Conservation (phyloP, 2,888 invertebrate species). For the Yponomeuta evonymella region DNA sequence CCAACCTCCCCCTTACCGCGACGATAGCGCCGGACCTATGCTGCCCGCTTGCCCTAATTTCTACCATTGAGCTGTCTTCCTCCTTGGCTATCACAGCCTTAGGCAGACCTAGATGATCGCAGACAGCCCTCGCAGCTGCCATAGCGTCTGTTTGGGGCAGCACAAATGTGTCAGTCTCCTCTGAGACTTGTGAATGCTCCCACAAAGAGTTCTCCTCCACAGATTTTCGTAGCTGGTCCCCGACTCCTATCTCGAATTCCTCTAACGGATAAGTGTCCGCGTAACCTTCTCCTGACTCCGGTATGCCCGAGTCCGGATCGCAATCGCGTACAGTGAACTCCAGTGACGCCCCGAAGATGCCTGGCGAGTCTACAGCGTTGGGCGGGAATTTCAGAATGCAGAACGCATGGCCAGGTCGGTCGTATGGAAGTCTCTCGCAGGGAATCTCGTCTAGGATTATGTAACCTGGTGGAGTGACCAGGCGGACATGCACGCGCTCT, state of each 20-base stretch:
- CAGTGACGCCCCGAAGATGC: conserved; percentile 90
- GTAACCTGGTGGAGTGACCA: conserved; percentile 91
- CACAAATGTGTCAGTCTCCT: conserved; percentile 95
- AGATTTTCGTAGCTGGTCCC: conserved; percentile 49
- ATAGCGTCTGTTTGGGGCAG: conserved; percentile 76
- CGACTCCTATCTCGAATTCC: conserved; percentile 76
- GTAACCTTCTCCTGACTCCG: conserved; percentile 97
- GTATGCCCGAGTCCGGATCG: conserved; percentile 94
- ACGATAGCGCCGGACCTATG: conserved; percentile 95
- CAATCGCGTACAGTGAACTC: conserved; percentile 97
- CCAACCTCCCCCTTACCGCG: conserved; percentile 88
- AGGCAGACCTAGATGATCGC: conserved; percentile 56
- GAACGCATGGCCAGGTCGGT: conserved; percentile 90
- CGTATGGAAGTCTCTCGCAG: conserved; percentile 88
- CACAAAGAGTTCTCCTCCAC: no score
- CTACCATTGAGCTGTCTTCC: conserved; percentile 55
- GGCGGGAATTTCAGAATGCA: conserved; percentile 90
- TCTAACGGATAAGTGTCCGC: conserved; percentile 97
- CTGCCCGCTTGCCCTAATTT: conserved; percentile 77
- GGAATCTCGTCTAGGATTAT: conserved; percentile 82
- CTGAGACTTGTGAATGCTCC: conserved; percentile 42
- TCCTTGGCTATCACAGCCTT: conserved; percentile 38
- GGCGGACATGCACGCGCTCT: conserved; percentile 92
- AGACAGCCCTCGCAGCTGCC: conserved; percentile 59
- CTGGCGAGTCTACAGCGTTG: conserved; percentile 83